A percentile compares a stretch with the other conserved stretches of the same genome.
phyloP scores from a whole-genome alignment of 2,888 invertebrate genomes.

The Tenthredo notha region DNA sequence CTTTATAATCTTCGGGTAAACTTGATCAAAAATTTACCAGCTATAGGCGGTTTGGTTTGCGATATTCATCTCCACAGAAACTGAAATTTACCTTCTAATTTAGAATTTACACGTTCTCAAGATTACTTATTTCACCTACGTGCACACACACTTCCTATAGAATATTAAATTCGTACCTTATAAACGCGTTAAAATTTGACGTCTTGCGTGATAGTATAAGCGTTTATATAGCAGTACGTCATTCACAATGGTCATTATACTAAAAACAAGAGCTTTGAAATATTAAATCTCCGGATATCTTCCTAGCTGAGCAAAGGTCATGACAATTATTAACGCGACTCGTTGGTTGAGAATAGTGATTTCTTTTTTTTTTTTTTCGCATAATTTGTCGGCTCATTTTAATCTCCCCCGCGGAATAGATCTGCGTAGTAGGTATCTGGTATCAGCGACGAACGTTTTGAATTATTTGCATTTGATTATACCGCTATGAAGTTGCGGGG shows the following conservation, averaged over 20 bases:
- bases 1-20: slow-evolving; percentile 34
- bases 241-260: background rate
- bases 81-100: background rate
- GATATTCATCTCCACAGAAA: background rate
- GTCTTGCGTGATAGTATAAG: background rate
- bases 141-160: background rate
- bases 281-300: background rate
- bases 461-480: slow-evolving; percentile 42
- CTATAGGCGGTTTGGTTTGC: slow-evolving; percentile 2
- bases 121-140: background rate
- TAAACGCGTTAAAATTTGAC: background rate
- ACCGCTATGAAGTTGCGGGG: slow-evolving; percentile 25
- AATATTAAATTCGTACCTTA: background rate
- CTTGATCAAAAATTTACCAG: slow-evolving; percentile 40
- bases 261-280: background rate
- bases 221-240: background rate
- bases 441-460: slow-evolving; percentile 29
- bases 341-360: background rate
- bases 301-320: background rate
- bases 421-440: background rate
- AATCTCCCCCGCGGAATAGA: background rate
- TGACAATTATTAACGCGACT: background rate
- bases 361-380: background rate
- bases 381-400: background rate
- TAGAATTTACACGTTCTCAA: background rate